Percentiles rank a stretch among this genome's conserved stretches.
phyloP scores from a whole-genome alignment of 2,888 invertebrate genomes.

The Chloroclystis v-ata region DNA sequence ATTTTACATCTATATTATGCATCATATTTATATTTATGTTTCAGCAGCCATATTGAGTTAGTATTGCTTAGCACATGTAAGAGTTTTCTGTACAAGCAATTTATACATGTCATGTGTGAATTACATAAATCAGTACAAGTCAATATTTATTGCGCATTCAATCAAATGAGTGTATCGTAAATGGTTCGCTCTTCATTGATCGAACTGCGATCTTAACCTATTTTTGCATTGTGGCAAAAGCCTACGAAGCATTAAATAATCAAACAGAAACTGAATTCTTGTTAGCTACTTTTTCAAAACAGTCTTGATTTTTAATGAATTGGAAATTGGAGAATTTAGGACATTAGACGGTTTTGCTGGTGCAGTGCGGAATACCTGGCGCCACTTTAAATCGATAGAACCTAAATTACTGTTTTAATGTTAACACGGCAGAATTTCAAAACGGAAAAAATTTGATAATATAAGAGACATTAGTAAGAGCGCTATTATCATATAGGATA shows the following conservation, averaged over 20 bases:
- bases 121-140: constrained; percentile 1
- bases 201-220: constrained; percentile 2
- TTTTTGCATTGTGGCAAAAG: neutral
- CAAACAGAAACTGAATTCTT: neutral
- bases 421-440: neutral
- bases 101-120: neutral
- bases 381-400: constrained; percentile 19
- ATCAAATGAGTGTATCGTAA: constrained; percentile 3
- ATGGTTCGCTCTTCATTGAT: constrained; percentile 9
- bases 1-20: constrained; percentile 15
- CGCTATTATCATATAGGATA: too few species aligned
- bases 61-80: neutral
- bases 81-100: neutral
- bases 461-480: too few species aligned
- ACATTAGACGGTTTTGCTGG: constrained; percentile 17
- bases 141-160: constrained; percentile 1
- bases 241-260: neutral
- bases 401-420: constrained; percentile 11
- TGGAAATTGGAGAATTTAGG: constrained; percentile 12
- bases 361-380: constrained; percentile 22
- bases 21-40: constrained; percentile 8
- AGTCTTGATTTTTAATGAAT: neutral
- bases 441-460: too few species aligned
- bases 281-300: neutral
- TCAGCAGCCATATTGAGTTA: neutral